phyloP scores from a whole-genome alignment of 2,113 vertebrate genomes.

The Caranx melampygus region DNA sequence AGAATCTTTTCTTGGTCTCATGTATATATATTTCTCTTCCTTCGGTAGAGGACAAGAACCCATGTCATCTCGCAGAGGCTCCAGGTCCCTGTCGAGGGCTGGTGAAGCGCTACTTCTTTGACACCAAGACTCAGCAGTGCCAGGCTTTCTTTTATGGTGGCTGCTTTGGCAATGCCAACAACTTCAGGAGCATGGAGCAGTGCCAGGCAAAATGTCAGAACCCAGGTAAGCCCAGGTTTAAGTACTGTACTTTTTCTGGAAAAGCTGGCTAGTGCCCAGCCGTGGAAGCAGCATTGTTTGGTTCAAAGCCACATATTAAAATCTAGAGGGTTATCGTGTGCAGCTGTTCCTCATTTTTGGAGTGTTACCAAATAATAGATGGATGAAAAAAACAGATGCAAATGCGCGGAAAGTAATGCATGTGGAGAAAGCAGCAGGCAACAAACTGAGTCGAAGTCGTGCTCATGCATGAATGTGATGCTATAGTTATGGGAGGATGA shows the following conservation, averaged over 20 bases:
- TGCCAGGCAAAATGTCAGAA: slow-evolving; percentile 86
- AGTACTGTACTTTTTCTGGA: background rate
- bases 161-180: slow-evolving; percentile 94
- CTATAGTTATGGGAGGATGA: too few species aligned
- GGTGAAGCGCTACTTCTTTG: slow-evolving; percentile 89
- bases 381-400: too few species aligned
- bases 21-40: background rate
- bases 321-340: background rate
- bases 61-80: slow-evolving; percentile 88
- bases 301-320: background rate
- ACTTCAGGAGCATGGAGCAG: slow-evolving; percentile 85
- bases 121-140: slow-evolving; percentile 82
- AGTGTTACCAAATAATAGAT: too few species aligned
- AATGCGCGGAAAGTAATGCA: too few species aligned
- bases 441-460: too few species aligned
- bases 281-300: background rate
- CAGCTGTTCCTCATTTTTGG: background rate
- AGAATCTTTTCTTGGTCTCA: background rate
- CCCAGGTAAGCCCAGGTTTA: slow-evolving; percentile 76
- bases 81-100: slow-evolving; percentile 89
- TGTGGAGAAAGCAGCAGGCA: too few species aligned
- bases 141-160: slow-evolving; percentile 91
- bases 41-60: slow-evolving; percentile 85
- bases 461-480: too few species aligned
- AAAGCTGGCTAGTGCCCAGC: background rate